phyloP scores from a whole-genome alignment of 92 coral and sea anemone species.

The Meandrina meandrites region DNA sequence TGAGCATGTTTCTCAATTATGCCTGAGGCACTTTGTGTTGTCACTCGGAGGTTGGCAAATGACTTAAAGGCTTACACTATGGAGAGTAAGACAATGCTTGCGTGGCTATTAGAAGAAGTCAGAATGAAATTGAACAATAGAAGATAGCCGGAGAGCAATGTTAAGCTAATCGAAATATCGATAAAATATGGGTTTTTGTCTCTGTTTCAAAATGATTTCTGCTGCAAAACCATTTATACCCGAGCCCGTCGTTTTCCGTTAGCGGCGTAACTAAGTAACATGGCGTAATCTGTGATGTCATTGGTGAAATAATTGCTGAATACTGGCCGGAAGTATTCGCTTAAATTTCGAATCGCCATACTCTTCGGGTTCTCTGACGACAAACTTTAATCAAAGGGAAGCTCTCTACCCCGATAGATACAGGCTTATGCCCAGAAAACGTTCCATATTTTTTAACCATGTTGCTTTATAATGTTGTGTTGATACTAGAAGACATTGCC shows the following conservation, averaged over 20 bases:
- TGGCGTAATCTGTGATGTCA: too few relatives aligned
- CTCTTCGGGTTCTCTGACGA: too few relatives aligned
- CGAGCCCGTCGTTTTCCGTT: too few relatives aligned
- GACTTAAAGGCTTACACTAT: not conserved
- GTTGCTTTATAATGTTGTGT: not conserved
- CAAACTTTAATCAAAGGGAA: too few relatives aligned
- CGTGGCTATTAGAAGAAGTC: not conserved
- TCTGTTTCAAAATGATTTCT: too few relatives aligned
- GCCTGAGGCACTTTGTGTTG: not conserved
- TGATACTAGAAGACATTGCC: not conserved
- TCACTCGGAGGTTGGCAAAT: not conserved
- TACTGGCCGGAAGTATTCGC: not conserved
- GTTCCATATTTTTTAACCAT: not conserved
- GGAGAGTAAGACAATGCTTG: not conserved
- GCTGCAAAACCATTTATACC: too few relatives aligned
- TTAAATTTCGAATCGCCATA: not conserved
- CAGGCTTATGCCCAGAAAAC: not conserved
- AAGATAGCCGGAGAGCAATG: not conserved
- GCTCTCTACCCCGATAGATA: too few relatives aligned
- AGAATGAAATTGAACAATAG: not conserved
- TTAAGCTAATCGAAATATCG: too few relatives aligned
- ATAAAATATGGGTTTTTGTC: too few relatives aligned
- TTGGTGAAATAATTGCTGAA: too few relatives aligned
- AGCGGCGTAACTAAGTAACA: too few relatives aligned
- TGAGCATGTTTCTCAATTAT: not conserved